Conservation (phyloP, 2,888 invertebrate genomes). For the Hemicrepidius hirtus region DNA sequence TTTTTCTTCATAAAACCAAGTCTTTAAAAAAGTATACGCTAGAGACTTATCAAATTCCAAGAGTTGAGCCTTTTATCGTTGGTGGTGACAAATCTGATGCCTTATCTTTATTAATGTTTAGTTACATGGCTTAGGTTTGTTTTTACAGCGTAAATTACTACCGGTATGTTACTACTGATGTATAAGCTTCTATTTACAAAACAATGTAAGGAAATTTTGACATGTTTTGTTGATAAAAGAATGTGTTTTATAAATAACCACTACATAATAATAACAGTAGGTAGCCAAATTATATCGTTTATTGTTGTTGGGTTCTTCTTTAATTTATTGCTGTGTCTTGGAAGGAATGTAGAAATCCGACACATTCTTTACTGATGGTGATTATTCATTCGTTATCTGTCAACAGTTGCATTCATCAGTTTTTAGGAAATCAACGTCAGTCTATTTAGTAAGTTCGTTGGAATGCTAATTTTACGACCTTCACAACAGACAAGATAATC, state of each 20-base stretch:
- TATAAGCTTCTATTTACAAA: conserved; percentile 6
- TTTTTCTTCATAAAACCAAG: neutral
- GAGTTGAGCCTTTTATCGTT: neutral
- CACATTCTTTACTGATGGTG: neutral
- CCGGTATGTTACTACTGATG: conserved; percentile 16
- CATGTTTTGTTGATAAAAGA: neutral
- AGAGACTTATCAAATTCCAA: neutral
- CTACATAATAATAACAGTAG: neutral
- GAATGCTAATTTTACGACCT: conserved; percentile 13
- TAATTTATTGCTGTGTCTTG: neutral
- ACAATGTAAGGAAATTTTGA: neutral
- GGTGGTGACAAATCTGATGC: conserved; percentile 1
- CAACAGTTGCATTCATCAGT: neutral
- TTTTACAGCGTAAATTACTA: conserved; percentile 17
- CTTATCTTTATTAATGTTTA: conserved; percentile 19
- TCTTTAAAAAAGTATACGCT: neutral
- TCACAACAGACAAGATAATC: conserved; percentile 12
- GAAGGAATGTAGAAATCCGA: neutral
- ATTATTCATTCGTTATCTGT: too few species aligned
- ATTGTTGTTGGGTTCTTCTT: neutral
- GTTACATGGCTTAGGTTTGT: conserved; percentile 9
- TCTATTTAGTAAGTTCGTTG: neutral
- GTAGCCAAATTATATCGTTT: neutral
- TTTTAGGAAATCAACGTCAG: neutral
- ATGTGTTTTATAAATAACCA: neutral